These are phyloP conservation scores for Microplitis manilae DNA, from an alignment of 2,888 invertebrate genomes.

Conservation along the genomic window DNA sequence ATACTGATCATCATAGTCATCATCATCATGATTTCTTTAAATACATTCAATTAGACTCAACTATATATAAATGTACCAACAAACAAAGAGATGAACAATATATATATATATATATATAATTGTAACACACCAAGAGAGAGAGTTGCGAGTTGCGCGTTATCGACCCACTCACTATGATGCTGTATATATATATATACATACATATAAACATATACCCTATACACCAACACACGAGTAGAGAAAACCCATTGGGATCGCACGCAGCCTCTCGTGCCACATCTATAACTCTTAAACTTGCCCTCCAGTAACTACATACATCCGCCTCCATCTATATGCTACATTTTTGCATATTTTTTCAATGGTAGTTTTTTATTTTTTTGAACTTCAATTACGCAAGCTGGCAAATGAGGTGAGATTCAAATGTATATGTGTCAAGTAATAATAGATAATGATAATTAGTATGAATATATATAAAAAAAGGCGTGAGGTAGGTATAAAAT, in stretches of 20 bases:
- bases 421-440: too few species aligned
- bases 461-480: too few species aligned
- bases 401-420: too few species aligned
- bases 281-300: background rate
- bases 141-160: slow-evolving; percentile 64
- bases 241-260: background rate
- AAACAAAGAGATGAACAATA: background rate
- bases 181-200: slow-evolving; percentile 60
- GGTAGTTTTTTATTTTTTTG: background rate
- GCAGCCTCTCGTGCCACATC: background rate
- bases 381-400: background rate
- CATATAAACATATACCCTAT: slow-evolving; percentile 9
- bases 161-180: slow-evolving; percentile 65
- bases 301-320: background rate
- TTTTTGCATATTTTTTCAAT: background rate
- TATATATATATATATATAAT: background rate
- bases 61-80: background rate
- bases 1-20: background rate
- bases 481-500: too few species aligned
- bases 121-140: slow-evolving; percentile 50
- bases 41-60: background rate
- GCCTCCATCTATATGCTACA: background rate
- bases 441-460: too few species aligned
- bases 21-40: too few species aligned
- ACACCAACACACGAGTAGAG: slow-evolving; percentile 9